Evolutionary conservation across 2,797 vertebrate species (phyloP), one percentile per base, ranked within the genome.

Genomic region (Gephyroberyx darwinii): DNA sequence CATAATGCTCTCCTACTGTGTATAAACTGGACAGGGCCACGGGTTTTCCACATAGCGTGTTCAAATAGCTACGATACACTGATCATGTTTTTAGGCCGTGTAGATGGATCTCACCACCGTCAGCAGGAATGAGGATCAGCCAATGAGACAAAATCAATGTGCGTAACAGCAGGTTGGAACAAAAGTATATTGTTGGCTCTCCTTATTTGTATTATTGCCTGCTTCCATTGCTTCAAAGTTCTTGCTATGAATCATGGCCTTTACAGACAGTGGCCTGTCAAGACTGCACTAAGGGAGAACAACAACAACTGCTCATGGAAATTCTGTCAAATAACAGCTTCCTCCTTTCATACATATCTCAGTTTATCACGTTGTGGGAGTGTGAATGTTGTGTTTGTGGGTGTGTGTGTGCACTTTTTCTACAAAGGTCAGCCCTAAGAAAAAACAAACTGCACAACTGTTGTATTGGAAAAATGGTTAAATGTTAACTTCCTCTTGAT

Each of bases 401-500:
- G 26, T 41, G 7, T 26, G 43, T 2, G 9, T 57, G 22, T 56
- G 45, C 8, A 1, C 30, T 26, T 16, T 75, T 56, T 70, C 13
- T 56, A 26, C 45, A 69, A 73, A 47, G 33, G 9, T 13, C 8
- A 14, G 12, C 30, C 47, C 73, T 66, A 0, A 13, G 39, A 43
- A 12, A 26, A 48, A 63, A 64, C 57, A 66, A 79, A 86, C 65
- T 73, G 77, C 62, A 83, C 80, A 86, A 89, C 76, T 86, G 43
- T 37, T 74, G 43, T 14, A 37, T 48, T 84, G 82, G 69, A 80
- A 75, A 8, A 35, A 35, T 6, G 8, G 37, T 65, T 82, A 87
- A 90, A 89, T 70, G 75, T 87, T 71, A 81, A 86, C 87, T 90
- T 91, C 90, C 90, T 81, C 78, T 71, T 84, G 47, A 52, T 26